phyloP scores from a whole-genome alignment of 2,888 invertebrate genomes.

The Monopis laevigella region DNA sequence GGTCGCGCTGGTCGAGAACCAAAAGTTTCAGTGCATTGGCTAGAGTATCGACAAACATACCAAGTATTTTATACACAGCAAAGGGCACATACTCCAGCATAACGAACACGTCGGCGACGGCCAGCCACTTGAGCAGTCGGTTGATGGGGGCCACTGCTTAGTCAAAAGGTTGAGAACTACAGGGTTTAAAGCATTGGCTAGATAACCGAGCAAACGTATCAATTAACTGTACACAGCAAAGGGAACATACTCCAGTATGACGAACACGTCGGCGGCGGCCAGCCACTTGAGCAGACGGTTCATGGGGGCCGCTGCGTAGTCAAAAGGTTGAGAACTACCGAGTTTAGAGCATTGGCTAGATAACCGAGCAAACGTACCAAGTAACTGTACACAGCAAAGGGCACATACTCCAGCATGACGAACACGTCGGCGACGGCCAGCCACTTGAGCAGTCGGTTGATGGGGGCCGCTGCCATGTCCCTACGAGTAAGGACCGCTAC shows the following conservation, averaged over 20 bases:
- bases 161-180: slow-evolving; percentile 83
- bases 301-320: slow-evolving; percentile 84
- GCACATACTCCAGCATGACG: slow-evolving; percentile 82
- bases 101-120: slow-evolving; percentile 90
- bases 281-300: slow-evolving; percentile 86
- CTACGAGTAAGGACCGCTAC: slow-evolving; percentile 86
- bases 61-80: no score
- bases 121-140: slow-evolving; percentile 82
- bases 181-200: slow-evolving; percentile 90
- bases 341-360: slow-evolving; percentile 87
- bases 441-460: slow-evolving; percentile 86
- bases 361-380: slow-evolving; percentile 81
- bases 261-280: slow-evolving; percentile 88
- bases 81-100: slow-evolving; percentile 78
- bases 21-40: slow-evolving; percentile 89
- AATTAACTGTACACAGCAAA: slow-evolving; percentile 43
- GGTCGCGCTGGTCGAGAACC: slow-evolving; percentile 83
- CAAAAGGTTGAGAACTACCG: slow-evolving; percentile 83
- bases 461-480: slow-evolving; percentile 86
- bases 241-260: slow-evolving; percentile 80
- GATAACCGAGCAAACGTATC: slow-evolving; percentile 83
- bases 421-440: slow-evolving; percentile 90
- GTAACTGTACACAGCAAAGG: slow-evolving; percentile 55
- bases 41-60: slow-evolving; percentile 84
- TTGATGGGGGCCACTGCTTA: slow-evolving; percentile 87